Evolutionary conservation across 2,888 invertebrate species (phyloP), one percentile per base, ranked within the genome.

Genomic region (Hermaeophaga mercurialis): DNA sequence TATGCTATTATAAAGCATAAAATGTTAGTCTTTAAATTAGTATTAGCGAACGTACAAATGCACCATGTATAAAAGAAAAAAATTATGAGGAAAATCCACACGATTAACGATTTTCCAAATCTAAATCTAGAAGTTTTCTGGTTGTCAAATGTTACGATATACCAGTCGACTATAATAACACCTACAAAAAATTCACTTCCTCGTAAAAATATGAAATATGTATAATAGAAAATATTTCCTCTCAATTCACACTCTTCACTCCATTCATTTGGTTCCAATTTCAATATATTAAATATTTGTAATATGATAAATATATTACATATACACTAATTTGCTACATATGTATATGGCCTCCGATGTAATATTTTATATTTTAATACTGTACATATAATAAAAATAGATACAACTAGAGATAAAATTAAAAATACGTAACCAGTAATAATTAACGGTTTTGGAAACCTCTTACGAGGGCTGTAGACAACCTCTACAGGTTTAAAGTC

Each of bases 141-240:
- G 6, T 11, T 26, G 4, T 7, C 28, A 19, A 49, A 56, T 1
- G 36, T 49, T 6, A 18, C 12, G 8, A 49, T 45, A 12, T 56
- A 56, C 56, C 56, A 56, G 14, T 56, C 56, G 1, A 56, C 6
- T 8, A 56, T 24, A 2, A 49, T 11, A 1, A 28, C 17, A 12
- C 36, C 36, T 3, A 45, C 36, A 50, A 56, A 56, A 44, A 56
- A 8, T 8, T 45, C 5, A 8, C 44, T 49, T 8, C 56, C 56
- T 1, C 38, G 19, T 45, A 49, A 24, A 17, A 49, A 48, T 3
- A 38, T 18, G 12, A 38, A 38, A 6, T 38, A 38, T 18, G 38
- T 38, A 18, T 38, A 38, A 4, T 4, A 15, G 18, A 9, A 38
- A 38, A 38, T 7, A 15, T 14, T 38, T 15, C 17, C 15, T n/a